A percentile compares a stretch with the other conserved stretches of the same genome.
Evolutionary conservation across 2,113 vertebrate genomes (phyloP).

Genomic region (Nycticorax nycticorax): DNA sequence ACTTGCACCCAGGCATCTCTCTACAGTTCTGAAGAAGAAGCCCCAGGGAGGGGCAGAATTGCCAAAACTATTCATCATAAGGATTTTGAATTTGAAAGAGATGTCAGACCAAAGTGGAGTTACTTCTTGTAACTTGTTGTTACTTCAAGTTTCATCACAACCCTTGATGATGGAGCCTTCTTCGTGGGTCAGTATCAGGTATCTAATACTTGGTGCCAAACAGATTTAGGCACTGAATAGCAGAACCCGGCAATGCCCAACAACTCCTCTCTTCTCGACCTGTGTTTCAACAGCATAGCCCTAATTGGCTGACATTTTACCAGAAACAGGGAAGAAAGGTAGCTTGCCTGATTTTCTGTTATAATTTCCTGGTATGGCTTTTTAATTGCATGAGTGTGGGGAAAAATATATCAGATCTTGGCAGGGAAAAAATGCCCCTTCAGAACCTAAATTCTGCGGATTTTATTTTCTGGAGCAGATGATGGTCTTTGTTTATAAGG

Average conservation of each 20-base stretch:
- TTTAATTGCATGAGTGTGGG: background rate
- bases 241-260: background rate
- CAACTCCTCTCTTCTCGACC: background rate
- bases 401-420: slow-evolving; percentile 7
- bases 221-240: background rate
- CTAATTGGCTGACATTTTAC: background rate
- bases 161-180: fast-evolving
- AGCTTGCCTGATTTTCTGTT: background rate
- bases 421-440: slow-evolving; percentile 2
- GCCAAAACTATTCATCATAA: background rate
- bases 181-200: background rate
- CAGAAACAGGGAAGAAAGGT: background rate
- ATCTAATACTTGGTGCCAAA: background rate
- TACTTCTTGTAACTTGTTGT: too few relatives aligned
- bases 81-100: background rate
- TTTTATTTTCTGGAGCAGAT: slow-evolving; percentile 71
- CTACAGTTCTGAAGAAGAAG: background rate
- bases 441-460: slow-evolving; percentile 8
- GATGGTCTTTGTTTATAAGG: slow-evolving; percentile 77
- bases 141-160: background rate
- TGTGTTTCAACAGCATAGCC: background rate
- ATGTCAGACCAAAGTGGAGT: background rate
- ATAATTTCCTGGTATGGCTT: background rate
- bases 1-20: background rate
- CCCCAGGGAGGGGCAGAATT: fast-evolving